Base-by-base conservation (phyloP, 2,797 vertebrate genomes). In the Oreochromis mossambicus region DNA sequence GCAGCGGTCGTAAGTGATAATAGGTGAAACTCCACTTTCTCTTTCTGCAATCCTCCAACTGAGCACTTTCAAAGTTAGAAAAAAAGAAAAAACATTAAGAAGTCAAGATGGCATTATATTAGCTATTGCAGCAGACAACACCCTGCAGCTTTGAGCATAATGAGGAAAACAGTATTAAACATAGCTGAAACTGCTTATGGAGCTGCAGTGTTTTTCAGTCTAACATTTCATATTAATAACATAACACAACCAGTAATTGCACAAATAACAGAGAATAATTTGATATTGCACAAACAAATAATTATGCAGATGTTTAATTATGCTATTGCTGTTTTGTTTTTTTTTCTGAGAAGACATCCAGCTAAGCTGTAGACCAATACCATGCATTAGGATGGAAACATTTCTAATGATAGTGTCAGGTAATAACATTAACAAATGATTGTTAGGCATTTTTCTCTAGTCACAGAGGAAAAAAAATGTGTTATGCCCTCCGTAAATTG, bases 91-190 rank as follows among this genome's bases (percentile, higher is more conserved):
- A 79, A 78, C 15, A 83, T 75, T 83, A 73, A 38, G 46, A 87
- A 82, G 58, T 92, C 81, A 54, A 80, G 84, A 75, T 68, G 46
- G 10, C 36, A 55, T 84, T 78, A 54, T 83, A 43, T 79, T 81
- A 78, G 50, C 26, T 66, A 26, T 15, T 68, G 54, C 51, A 79
- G 78, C 43, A 80, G 48, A 21, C 26, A 83, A 85, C 41, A 56
- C 76, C 87, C 87, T 51, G 89, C 85, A 90, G 92, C 88, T 91
- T 61, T 83, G 14, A 50, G 68, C 83, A 86, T 89, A 89, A 87
- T 89, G 77, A 93, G 80, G 68, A 66, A 91, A 85, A 82, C 82
- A 26, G 86, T 79, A 89, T 88, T 86, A 85, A 79, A 88, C 70
- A 90, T 78, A 24, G 50, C 48, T 52, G 52, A 63, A 50, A 54